Percentiles rank a stretch among this genome's conserved stretches.
Conservation (phyloP, 1,140 invertebrate genomes). For the Leptoteleia sp. region DNA sequence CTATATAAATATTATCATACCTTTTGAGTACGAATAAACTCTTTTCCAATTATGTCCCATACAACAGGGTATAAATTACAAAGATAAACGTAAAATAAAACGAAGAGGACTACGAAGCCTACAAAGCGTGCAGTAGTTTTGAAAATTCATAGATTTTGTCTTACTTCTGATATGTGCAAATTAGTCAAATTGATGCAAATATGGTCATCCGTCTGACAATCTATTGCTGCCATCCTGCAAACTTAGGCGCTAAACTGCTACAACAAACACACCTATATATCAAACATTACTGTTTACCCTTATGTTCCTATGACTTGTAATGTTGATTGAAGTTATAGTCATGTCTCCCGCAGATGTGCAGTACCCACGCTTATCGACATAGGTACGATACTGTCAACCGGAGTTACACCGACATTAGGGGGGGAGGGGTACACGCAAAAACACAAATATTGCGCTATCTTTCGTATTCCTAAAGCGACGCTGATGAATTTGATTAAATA, state of each 20-base stretch:
- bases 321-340: constrained; percentile 65
- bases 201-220: constrained; percentile 48
- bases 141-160: not conserved
- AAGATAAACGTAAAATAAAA: too few relatives aligned
- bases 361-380: constrained; percentile 61
- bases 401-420: constrained; percentile 26
- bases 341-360: constrained; percentile 60
- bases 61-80: too few relatives aligned
- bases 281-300: constrained; percentile 62
- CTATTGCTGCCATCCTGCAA: constrained; percentile 42
- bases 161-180: constrained; percentile 15
- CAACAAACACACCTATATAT: constrained; percentile 61
- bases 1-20: too few relatives aligned
- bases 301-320: constrained; percentile 60
- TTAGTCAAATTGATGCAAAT: constrained; percentile 37
- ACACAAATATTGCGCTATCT: constrained; percentile 7
- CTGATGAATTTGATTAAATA: not conserved
- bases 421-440: constrained; percentile 33
- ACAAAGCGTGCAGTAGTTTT: not conserved
- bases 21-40: too few relatives aligned
- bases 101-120: too few relatives aligned
- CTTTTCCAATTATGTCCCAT: too few relatives aligned
- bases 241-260: constrained; percentile 53
- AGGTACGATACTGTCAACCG: constrained; percentile 39
- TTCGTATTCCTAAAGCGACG: constrained; percentile 16